Evolutionary conservation across 2,888 invertebrate species (phyloP).

Genomic region (Gryllus longicercus): DNA sequence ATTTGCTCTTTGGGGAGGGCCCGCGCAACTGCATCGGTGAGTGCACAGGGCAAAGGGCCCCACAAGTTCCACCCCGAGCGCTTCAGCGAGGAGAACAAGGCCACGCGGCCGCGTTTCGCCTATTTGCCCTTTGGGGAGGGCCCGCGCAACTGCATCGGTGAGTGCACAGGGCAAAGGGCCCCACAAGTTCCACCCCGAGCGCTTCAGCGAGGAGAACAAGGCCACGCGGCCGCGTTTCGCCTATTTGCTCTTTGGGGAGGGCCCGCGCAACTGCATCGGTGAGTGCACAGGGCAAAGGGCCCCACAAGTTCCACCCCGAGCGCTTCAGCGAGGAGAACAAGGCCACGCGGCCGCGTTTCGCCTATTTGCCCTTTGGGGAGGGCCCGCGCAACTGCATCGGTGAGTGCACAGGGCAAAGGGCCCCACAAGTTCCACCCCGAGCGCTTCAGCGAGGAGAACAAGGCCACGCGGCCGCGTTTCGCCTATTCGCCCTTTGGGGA

Average conservation of each 20-base stretch:
- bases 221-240: slow-evolving; percentile 36
- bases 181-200: slow-evolving; percentile 52
- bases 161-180: slow-evolving; percentile 44
- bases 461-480: slow-evolving; percentile 37
- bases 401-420: slow-evolving; percentile 36
- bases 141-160: slow-evolving; percentile 47
- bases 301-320: slow-evolving; percentile 53
- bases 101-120: slow-evolving; percentile 36
- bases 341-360: slow-evolving; percentile 36
- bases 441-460: slow-evolving; percentile 48
- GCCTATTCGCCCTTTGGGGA: slow-evolving; percentile 47
- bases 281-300: slow-evolving; percentile 40
- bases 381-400: slow-evolving; percentile 49
- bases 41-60: slow-evolving; percentile 44
- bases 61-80: slow-evolving; percentile 54
- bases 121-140: slow-evolving; percentile 49
- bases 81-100: slow-evolving; percentile 46
- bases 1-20: slow-evolving; percentile 48
- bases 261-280: slow-evolving; percentile 48
- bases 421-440: slow-evolving; percentile 54
- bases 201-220: slow-evolving; percentile 48
- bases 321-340: slow-evolving; percentile 48
- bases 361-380: slow-evolving; percentile 47
- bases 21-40: slow-evolving; percentile 47
- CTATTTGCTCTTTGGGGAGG: slow-evolving; percentile 48